Evolutionary conservation across 2,113 vertebrate species (phyloP).

Genomic region (Puma concolor): DNA sequence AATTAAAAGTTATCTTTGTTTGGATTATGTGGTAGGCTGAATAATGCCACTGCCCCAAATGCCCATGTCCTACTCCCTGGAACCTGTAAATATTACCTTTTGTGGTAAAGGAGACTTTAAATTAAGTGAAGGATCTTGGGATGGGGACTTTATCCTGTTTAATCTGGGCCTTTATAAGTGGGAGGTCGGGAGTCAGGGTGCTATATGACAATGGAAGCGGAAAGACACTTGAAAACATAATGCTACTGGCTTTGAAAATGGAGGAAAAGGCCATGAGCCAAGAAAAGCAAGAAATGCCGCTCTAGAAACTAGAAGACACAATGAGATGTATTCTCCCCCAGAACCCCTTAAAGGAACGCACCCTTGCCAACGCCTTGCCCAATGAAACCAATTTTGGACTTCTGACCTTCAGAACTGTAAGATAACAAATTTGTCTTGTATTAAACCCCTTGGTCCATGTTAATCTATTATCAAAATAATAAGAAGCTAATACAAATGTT

Average conservation of each 20-base stretch:
- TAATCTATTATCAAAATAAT: background rate
- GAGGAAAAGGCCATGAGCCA: background rate
- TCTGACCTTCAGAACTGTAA: background rate
- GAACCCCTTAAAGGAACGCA: background rate
- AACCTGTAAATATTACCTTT: background rate
- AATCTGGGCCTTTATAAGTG: background rate
- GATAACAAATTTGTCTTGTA: background rate
- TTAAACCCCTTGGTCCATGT: background rate
- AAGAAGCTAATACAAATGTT: background rate
- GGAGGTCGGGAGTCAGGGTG: background rate
- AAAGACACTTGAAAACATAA: background rate
- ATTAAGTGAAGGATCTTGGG: background rate
- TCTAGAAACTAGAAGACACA: background rate
- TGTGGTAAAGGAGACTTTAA: background rate
- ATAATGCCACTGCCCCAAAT: background rate
- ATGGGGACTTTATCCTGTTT: background rate
- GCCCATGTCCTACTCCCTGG: background rate
- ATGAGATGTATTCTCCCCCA: background rate
- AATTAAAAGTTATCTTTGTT: background rate
- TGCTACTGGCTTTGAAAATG: background rate
- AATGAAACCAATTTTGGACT: background rate
- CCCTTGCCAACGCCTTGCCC: background rate
- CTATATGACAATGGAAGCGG: rapidly evolving
- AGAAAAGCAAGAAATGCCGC: background rate
- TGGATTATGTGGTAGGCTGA: background rate